These are phyloP conservation scores for Pyrrhosoma nymphula DNA, from an alignment of 2,888 invertebrate genomes.

Conservation along the genomic window DNA sequence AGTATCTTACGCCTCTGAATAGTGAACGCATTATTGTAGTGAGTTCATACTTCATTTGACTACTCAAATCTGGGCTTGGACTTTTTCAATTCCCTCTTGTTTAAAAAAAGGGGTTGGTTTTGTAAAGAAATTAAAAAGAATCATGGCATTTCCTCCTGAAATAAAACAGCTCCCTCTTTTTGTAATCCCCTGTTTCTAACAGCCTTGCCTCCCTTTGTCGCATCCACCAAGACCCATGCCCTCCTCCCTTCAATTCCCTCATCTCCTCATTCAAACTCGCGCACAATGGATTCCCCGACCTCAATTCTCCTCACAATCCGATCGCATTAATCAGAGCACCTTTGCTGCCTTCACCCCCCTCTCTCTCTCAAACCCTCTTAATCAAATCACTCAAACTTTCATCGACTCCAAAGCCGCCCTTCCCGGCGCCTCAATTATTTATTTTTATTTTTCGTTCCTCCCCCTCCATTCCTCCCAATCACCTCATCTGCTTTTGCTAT, in stretches of 20 bases:
- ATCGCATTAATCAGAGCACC: constrained; percentile 28
- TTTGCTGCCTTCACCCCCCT: neutral
- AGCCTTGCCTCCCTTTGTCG: neutral
- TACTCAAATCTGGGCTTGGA: neutral
- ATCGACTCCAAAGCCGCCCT: neutral
- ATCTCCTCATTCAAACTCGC: neutral
- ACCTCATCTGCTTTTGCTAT: neutral
- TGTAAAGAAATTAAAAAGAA: neutral
- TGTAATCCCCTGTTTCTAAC: neutral
- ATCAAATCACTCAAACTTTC: constrained; percentile 62
- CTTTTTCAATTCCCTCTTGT: neutral
- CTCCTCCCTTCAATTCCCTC: neutral
- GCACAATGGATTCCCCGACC: neutral
- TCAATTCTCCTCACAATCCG: neutral
- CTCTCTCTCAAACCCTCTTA: constrained; percentile 6
- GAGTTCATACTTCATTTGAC: neutral
- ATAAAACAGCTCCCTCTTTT: neutral
- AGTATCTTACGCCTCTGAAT: neutral
- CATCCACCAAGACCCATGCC: neutral
- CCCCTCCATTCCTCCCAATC: neutral
- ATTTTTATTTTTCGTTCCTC: neutral
- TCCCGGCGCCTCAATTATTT: neutral
- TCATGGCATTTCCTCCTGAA: neutral
- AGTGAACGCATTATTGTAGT: neutral
- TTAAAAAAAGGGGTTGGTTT: neutral